Base-by-base conservation (phyloP, 2,797 vertebrate species). In the Brachyalestes nurse region DNA sequence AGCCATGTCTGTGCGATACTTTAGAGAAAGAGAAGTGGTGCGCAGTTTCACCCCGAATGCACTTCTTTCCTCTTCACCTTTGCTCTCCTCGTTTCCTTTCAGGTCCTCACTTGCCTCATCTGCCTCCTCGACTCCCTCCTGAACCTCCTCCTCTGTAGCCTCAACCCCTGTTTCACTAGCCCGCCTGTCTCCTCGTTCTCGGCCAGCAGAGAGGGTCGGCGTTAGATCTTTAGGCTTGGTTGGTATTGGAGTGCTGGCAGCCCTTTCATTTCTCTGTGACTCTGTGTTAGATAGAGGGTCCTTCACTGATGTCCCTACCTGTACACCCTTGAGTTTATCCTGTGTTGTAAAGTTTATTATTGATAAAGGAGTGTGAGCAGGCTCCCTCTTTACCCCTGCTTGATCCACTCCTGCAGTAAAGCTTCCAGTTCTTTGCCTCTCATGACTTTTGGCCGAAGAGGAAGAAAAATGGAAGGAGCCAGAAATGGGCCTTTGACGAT, bases 31-130 rank as follows among this genome's bases (percentile, higher is more conserved):
- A 1, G 96, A 96, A 0, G 95, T 97, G 81, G 96, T 94, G 75
- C 97, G 95, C 38, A 99, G 95, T 88, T 96, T 98, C 65, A 97
- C 87, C 13, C 95, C 96, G 86, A 99, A 98, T 21, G 94, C 87
- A 28, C 77, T 91, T 89, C 90, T 95, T 60, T 92, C 89, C 64
- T 94, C 93, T 19, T 86, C 85, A 23, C 83, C 81, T 23, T 86
- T 83, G 23, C 42, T 66, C 7, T 17, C 65, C 6, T 3, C 72
- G 9, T 40, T 61, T 19, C 51, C 58, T 21, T 72, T 72, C 17
- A 64, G 75, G 0, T 77, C 62, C 57, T 77, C 64, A 49, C 64
- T 79, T 28, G 78, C 85, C 47, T 90, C 91, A 21, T 86, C 85
- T 12, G 84, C 85, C 10, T 87, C 88, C 10, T 91, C 89, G 49